Evolutionary conservation across 2,888 invertebrate genomes (phyloP), one percentile per base, ranked within the genome.

Genomic region (Caenorhabditis japonica): DNA sequence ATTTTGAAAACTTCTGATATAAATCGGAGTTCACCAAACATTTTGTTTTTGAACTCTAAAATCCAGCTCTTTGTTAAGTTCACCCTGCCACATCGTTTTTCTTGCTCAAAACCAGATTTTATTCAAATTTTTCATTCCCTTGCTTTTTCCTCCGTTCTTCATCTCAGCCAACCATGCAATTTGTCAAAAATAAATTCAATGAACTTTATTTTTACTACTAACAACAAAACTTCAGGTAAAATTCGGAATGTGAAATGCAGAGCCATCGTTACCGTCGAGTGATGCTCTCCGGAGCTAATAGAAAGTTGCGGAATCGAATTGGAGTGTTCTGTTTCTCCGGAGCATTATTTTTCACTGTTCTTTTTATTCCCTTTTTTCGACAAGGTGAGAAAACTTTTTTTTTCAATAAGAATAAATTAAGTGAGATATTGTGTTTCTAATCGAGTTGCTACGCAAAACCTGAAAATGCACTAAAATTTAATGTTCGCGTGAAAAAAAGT

Each of bases 161-260:
- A 21, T 19, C 3, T n/a, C 36, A 23, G 5, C 7, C 52, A 34
- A 8, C 59, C 4, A 64, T 64, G 46, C 21, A 64, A 30, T 30
- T 30, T 30, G 10, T 64, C 64, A 56, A n/a, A n/a, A n/a, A 34
- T 19, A 17, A 47, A 64, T 56, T 64, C 64, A 56, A 64, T 64
- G 56, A 64, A 64, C 25, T 39, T 25, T 41, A 38, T 38, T 53
- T 46, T 30, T 27, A 25, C 5, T 19, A 8, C 4, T 34, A 4
- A 2, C 21, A 15, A 33, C 25, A 47, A 4, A 3, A 33, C 41
- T 60, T 15, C 51, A 52, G 61, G 52, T 19, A 36, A n/a, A 36
- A 34, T 61, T 51, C 62, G 64, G 64, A 47, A 64, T 64, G 64
- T 64, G 49, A 64, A 46, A 34, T 56, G 34, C 58, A 36, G 15